Evolutionary conservation across 35 echinoderm and acorn worm genomes (phyloP).

Genomic region (Apostichopus japonicus): DNA sequence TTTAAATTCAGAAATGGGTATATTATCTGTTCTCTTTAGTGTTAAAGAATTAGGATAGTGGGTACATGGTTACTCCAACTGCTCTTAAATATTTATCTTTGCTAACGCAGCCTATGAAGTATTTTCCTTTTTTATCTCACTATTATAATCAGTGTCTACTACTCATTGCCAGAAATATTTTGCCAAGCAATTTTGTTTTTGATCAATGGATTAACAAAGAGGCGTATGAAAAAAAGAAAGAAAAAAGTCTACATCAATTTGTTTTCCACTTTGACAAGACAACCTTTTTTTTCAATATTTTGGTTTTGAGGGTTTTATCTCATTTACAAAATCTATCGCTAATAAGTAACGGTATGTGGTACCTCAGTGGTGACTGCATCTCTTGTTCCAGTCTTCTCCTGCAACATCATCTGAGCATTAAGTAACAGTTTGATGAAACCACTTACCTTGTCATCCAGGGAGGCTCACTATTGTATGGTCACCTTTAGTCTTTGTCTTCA

Average conservation of each 20-base stretch:
- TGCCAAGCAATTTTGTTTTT: too few species aligned
- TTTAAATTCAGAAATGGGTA: too few species aligned
- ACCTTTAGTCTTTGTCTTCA: conserved; percentile 32
- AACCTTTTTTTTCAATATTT: neutral
- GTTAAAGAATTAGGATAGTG: too few species aligned
- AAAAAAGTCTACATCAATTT: neutral
- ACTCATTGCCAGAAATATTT: too few species aligned
- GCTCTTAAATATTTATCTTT: too few species aligned
- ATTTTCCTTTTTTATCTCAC: too few species aligned
- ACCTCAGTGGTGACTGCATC: conserved; percentile 23
- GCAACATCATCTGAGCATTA: conserved; percentile 29
- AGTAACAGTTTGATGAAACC: neutral
- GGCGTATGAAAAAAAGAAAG: neutral
- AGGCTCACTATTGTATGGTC: conserved; percentile 33
- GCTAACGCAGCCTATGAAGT: too few species aligned
- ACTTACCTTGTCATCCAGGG: conserved; percentile 15
- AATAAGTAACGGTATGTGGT: conserved; percentile 22
- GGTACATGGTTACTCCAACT: too few species aligned
- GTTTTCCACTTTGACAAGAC: neutral
- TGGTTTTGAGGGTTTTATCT: neutral
- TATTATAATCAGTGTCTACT: too few species aligned
- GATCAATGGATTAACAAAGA: too few species aligned
- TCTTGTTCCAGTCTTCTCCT: conserved; percentile 35
- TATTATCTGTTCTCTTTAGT: too few species aligned
- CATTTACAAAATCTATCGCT: neutral